These are phyloP conservation scores for Acrocyrtus sp. DNA, from an alignment of 2,888 invertebrate species.

Conservation along the genomic window DNA sequence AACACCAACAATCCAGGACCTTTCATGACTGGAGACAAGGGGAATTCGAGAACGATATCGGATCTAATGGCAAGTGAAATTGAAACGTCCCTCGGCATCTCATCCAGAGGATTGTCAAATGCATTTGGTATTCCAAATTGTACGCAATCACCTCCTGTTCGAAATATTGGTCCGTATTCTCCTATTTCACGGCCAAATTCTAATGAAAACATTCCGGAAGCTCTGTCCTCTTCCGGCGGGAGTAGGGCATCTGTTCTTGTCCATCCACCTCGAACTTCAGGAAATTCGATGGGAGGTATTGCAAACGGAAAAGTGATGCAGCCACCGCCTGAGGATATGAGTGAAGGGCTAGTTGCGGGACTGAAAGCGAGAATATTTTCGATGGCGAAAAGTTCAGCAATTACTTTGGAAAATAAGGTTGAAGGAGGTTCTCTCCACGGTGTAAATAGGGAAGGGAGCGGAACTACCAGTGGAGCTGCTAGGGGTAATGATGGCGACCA, in stretches of 20 bases:
- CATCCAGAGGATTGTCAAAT: slow-evolving; percentile 66
- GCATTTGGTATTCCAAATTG: slow-evolving; percentile 6
- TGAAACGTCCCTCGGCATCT: slow-evolving; percentile 87
- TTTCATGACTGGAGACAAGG: slow-evolving; percentile 17
- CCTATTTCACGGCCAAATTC: slow-evolving; percentile 67
- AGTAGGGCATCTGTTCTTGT: slow-evolving; percentile 60
- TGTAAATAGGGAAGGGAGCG: too few species aligned
- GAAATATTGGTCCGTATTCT: slow-evolving; percentile 65
- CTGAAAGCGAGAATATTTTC: slow-evolving; percentile 59
- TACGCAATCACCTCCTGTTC: slow-evolving; percentile 63
- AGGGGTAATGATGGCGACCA: slow-evolving; percentile 8
- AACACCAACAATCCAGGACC: not conserved
- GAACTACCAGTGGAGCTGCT: not conserved
- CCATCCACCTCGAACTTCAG: slow-evolving; percentile 38
- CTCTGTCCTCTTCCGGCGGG: slow-evolving; percentile 30
- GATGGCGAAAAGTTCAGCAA: slow-evolving; percentile 50
- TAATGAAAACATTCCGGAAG: slow-evolving; percentile 60
- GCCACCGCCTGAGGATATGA: slow-evolving; percentile 31
- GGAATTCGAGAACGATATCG: slow-evolving; percentile 77
- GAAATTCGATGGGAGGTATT: slow-evolving; percentile 15
- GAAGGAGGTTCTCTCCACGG: too few species aligned
- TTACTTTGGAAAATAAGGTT: slow-evolving; percentile 44
- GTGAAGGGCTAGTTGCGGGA: slow-evolving; percentile 61
- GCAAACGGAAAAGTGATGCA: slow-evolving; percentile 9
- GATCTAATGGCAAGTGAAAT: slow-evolving; percentile 90